These are phyloP conservation scores for Sebastolobus altivelis DNA, from an alignment of 2,797 vertebrate species.

Conservation along the genomic window DNA sequence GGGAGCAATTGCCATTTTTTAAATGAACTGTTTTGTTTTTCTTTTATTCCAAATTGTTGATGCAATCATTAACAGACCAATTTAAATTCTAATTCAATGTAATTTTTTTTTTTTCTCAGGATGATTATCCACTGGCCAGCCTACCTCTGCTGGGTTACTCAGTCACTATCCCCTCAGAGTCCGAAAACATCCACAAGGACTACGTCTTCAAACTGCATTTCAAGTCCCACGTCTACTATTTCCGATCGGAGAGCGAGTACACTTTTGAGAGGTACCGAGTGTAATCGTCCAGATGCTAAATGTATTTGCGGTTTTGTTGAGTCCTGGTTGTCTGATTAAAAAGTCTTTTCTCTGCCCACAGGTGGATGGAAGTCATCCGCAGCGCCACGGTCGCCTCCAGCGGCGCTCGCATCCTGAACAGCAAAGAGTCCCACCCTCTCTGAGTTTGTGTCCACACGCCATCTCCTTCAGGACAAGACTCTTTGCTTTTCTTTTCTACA, in stretches of 20 bases:
- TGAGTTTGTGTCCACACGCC: conserved; percentile 75
- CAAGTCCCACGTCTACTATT: conserved; percentile 99
- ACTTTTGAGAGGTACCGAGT: conserved; percentile 92
- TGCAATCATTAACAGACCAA: not conserved
- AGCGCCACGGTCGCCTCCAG: conserved; percentile 92
- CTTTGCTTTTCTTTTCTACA: conserved; percentile 73
- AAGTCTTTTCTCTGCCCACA: conserved; percentile 56
- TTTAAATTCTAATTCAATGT: not conserved
- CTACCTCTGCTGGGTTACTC: conserved; percentile 97
- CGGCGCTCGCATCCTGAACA: conserved; percentile 86
- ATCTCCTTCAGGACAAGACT: conserved; percentile 49
- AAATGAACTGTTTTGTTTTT: not conserved
- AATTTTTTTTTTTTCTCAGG: conserved; percentile 77
- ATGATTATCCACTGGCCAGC: conserved; percentile 97
- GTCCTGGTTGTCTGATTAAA: not conserved
- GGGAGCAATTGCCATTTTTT: too few species aligned
- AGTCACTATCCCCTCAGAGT: conserved; percentile 92
- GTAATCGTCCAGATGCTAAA: not conserved
- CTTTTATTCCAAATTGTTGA: not conserved
- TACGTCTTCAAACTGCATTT: conserved; percentile 99
- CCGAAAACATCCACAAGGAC: conserved; percentile 98
- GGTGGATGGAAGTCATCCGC: conserved; percentile 99
- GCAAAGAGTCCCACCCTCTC: conserved; percentile 90
- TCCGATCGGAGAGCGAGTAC: conserved; percentile 97
- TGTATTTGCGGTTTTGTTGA: not conserved